These are phyloP conservation scores for Limnephilus auricula DNA, from an alignment of 2,888 invertebrate genomes.

Conservation along the genomic window DNA sequence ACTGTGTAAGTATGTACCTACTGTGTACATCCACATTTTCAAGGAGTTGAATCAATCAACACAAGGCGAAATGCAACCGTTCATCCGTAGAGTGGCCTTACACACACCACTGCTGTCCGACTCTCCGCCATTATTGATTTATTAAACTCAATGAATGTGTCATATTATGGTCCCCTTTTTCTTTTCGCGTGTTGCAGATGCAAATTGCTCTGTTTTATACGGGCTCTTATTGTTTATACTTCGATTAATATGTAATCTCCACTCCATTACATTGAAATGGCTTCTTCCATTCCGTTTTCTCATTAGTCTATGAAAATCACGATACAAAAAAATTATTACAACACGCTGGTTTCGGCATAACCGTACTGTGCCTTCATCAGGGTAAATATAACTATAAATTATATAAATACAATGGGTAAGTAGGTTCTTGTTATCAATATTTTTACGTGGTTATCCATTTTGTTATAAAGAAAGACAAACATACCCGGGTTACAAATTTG, in stretches of 20 bases:
- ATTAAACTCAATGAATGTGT: background rate
- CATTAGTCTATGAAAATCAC: background rate
- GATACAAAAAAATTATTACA: background rate
- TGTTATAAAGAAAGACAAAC: no score
- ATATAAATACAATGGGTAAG: no score
- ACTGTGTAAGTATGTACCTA: background rate
- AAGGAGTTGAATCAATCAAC: conserved; percentile 25
- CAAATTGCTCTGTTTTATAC: background rate
- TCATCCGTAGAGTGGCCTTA: conserved; percentile 18
- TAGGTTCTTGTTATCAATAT: no score
- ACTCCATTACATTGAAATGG: background rate
- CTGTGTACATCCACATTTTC: conserved; percentile 22
- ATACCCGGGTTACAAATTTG: no score
- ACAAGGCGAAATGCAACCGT: conserved; percentile 26
- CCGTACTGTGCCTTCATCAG: no score
- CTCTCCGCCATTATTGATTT: background rate
- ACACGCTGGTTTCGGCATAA: no score
- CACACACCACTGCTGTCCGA: background rate
- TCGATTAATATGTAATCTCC: background rate
- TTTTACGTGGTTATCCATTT: no score
- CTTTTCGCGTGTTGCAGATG: background rate
- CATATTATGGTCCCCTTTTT: background rate
- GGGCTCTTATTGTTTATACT: background rate
- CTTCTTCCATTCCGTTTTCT: background rate
- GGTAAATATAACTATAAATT: no score